A percentile compares a stretch with the other conserved stretches of the same genome.
These are phyloP conservation scores for Tachystola acroxantha DNA, from an alignment of 2,888 invertebrate genomes.

Conservation along the genomic window DNA sequence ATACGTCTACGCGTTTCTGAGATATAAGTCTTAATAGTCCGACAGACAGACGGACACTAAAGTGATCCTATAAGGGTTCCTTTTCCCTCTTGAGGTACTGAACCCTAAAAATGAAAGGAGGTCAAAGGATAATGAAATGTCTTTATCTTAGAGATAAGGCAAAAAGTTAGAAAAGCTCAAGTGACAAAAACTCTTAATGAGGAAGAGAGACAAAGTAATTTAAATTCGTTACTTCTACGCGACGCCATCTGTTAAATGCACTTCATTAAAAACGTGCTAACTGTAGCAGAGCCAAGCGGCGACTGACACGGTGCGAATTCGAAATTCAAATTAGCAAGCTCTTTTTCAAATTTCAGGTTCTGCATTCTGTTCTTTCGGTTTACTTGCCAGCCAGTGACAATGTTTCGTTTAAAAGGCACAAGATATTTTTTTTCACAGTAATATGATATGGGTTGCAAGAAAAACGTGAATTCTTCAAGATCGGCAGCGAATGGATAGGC, in stretches of 20 bases:
- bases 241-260: constrained; percentile 56
- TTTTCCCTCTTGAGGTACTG: no score
- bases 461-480: no score
- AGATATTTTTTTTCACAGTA: no score
- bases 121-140: constrained; percentile 52
- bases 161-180: constrained; percentile 21
- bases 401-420: not conserved
- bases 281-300: constrained; percentile 32
- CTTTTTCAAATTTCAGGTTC: constrained; percentile 48
- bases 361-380: constrained; percentile 30
- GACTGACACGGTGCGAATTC: constrained; percentile 42
- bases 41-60: no score
- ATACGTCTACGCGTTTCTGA: no score
- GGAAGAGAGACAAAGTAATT: constrained; percentile 46
- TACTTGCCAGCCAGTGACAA: constrained; percentile 27
- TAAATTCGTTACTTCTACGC: constrained; percentile 48
- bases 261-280: constrained; percentile 60
- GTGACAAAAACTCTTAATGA: constrained; percentile 32
- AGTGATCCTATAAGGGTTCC: no score
- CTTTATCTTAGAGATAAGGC: constrained; percentile 49
- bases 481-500: no score
- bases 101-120: constrained; percentile 40
- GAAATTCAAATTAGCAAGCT: constrained; percentile 52
- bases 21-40: no score
- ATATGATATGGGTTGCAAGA: no score